Evolutionary conservation across 2,888 invertebrate species (phyloP).

Genomic region (Adelphocoris suturalis): DNA sequence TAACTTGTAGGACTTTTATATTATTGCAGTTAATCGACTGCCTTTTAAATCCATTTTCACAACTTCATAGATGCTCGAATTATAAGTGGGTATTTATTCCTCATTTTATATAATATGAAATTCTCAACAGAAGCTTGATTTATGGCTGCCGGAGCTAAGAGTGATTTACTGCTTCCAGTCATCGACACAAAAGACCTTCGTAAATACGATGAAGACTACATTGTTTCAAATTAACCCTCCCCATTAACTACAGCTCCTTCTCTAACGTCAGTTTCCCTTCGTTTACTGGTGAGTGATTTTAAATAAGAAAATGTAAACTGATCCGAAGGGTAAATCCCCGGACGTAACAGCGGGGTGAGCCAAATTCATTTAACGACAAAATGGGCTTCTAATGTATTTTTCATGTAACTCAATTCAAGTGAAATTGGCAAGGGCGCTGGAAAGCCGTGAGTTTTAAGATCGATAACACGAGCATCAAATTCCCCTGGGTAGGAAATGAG

Average conservation of each 20-base stretch:
- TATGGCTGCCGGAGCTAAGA: neutral
- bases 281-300: slow-evolving; percentile 22
- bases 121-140: neutral
- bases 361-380: neutral
- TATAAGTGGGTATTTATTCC: too few species aligned
- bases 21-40: too few species aligned
- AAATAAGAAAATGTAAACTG: slow-evolving; percentile 26
- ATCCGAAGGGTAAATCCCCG: neutral
- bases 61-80: too few species aligned
- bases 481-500: too few species aligned
- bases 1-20: too few species aligned
- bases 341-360: neutral
- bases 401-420: neutral
- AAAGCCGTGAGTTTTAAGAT: neutral
- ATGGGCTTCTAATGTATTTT: slow-evolving; percentile 8
- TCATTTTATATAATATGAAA: too few species aligned
- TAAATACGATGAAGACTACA: neutral
- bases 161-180: neutral
- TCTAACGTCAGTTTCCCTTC: neutral
- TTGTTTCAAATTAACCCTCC: slow-evolving; percentile 33
- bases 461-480: too few species aligned
- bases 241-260: slow-evolving; percentile 11
- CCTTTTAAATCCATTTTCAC: too few species aligned
- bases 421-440: neutral
- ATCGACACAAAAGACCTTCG: neutral